Base-by-base conservation (phyloP, 2,113 vertebrate species). In the Illadopsis cleaveri region DNA sequence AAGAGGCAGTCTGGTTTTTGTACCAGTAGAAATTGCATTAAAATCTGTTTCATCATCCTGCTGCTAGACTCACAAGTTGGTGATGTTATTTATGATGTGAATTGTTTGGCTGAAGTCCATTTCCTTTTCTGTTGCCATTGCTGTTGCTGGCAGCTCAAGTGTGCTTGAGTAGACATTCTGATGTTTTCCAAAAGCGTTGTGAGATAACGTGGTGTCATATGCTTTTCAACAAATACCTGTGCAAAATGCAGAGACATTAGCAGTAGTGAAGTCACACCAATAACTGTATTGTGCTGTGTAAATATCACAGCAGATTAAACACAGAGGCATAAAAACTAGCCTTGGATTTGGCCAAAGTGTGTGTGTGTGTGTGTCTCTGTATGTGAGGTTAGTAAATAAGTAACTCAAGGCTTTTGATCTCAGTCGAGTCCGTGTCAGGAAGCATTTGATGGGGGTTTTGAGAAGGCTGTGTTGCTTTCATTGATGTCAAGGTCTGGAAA, bases 351-450 rank as follows among this genome's bases (percentile, higher is more conserved):
- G 13, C 54, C 60, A n/a, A 60, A 72, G 58, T 25, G 5, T 60
- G 7, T 66, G 15, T 3, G 54, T 27, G 6, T 58, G 10, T 69
- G 33, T 3, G 38, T 79, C 7, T 57, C 20, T 86, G 30, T 69
- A 24, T n/a, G 25, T 15, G 12, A 19, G n/a, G 19, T 40, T 71
- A 42, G 77, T 78, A 73, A 89, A 73, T 92, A 48, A 73, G 48
- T 89, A 86, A 94, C 80, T 91, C 31, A 10, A 37, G 50, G 35
- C 28, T 91, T 47, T 75, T 86, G 54, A 44, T 93, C 42, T 89
- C 44, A 4, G 18, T 28, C 5, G 66, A 35, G 38, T 58, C 38
- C 1, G 0, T 78, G 42, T 82, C 23, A 68, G 37, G n/a, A 70
- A 71, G 37, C 19, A 12, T 75, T 89, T 78, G 28, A 12, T 81